Conservation (phyloP, 2,113 vertebrate genomes). For the Mesitornis unicolor region DNA sequence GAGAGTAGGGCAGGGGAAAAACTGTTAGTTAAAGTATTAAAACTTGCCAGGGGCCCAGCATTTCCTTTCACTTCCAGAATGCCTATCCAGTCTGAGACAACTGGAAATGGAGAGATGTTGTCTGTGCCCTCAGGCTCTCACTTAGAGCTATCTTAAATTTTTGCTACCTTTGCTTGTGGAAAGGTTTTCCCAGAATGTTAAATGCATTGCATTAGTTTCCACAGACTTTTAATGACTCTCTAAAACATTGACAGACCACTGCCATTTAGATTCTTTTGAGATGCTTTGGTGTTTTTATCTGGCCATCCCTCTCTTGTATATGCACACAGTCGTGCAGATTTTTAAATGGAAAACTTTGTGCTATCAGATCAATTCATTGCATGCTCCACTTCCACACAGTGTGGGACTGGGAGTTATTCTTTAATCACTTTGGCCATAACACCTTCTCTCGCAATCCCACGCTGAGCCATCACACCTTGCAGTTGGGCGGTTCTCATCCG, state of each 20-base stretch:
- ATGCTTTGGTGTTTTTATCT: not conserved
- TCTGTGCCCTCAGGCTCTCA: not conserved
- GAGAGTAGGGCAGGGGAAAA: not conserved
- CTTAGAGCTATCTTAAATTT: not conserved
- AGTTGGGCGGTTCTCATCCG: not conserved
- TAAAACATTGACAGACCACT: not conserved
- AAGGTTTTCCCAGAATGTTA: not conserved
- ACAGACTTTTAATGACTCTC: not conserved
- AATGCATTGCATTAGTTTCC: not conserved
- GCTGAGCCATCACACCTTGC: not conserved
- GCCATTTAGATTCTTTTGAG: not conserved
- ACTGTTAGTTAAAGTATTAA: not conserved
- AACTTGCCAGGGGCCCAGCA: not conserved
- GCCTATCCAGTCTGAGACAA: not conserved
- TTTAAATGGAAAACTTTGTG: not conserved
- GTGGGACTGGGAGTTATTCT: not conserved
- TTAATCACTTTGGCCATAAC: not conserved
- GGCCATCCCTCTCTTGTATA: not conserved
- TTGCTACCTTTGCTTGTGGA: not conserved
- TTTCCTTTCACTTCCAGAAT: slow-evolving; percentile 20
- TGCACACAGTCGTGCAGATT: not conserved
- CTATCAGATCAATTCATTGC: not conserved
- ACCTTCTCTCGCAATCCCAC: not conserved
- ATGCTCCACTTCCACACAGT: not conserved
- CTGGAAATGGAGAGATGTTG: slow-evolving; percentile 2